phyloP scores from a whole-genome alignment of 2,888 invertebrate genomes.

The Eupithecia centaureata region DNA sequence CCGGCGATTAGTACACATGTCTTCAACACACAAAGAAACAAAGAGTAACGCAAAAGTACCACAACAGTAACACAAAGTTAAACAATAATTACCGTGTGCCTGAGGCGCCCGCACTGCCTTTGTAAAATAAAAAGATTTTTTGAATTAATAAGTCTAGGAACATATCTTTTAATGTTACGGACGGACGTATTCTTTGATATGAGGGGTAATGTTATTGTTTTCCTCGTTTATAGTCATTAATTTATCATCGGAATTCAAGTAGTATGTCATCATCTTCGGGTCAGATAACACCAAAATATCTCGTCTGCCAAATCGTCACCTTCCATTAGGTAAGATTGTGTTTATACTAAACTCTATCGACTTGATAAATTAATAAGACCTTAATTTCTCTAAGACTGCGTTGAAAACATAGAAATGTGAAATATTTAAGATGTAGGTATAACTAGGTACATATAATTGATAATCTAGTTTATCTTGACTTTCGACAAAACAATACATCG shows the following conservation, averaged over 20 bases:
- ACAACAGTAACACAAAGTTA: constrained; percentile 63
- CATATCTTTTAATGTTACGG: not conserved
- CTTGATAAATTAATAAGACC: no score
- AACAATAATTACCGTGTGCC: constrained; percentile 68
- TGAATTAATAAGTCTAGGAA: constrained; percentile 57
- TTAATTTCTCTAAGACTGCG: not conserved
- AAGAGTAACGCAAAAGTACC: constrained; percentile 12
- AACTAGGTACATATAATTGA: no score
- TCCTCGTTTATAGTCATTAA: no score
- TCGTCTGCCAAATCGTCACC: no score
- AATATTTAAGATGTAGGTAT: no score
- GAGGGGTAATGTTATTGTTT: not conserved
- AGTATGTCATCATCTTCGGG: not conserved
- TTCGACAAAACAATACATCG: no score
- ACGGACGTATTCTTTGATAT: constrained; percentile 11
- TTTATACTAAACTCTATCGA: no score
- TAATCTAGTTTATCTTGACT: no score
- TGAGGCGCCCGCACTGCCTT: constrained; percentile 51
- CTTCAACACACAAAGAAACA: constrained; percentile 54
- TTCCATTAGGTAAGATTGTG: no score
- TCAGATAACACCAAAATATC: no score
- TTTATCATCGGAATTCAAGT: no score
- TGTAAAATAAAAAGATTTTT: constrained; percentile 59
- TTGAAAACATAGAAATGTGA: no score
- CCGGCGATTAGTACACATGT: constrained; percentile 18